Evolutionary conservation across 1,140 invertebrate genomes (phyloP), one percentile per base, ranked within the genome.

Genomic region (Tenebrio molitor): DNA sequence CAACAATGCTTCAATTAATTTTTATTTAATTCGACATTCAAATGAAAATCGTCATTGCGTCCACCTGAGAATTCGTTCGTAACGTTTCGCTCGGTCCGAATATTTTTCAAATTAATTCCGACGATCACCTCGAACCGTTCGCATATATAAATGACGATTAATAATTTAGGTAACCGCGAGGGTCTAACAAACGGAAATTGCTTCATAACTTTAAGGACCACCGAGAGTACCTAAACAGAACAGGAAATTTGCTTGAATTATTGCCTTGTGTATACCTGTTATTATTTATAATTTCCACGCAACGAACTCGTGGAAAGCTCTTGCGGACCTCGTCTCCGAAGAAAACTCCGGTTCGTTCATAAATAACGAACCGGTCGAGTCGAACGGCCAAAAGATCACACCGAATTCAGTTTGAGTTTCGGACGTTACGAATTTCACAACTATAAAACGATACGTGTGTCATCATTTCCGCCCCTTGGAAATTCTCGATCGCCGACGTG

Each of bases 141-240:
- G 10, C 29, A 33, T 10, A 33, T 33, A 33, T 33, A 33, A 33
- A 33, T 33, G 29, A 33, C 29, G 29, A 33, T 33, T 33, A 33
- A 50, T 50, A 50, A 17, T 16, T 50, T 50, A 50, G n/a, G 23
- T 17, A 17, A 50, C 44, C 44, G 17, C 44, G n/a, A 19, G 44
- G 44, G 44, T 50, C 44, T 17, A n/a, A 17, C 10, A 7, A 19
- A 50, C 44, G 44, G 44, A 50, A 50, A 50, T 50, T 50, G 44
- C 44, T 50, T 50, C 44, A 21, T 50, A 50, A 50, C 44, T 50
- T 50, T 50, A 50, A 50, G 44, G 44, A 19, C 44, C 44, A 50
- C 23, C 7, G 44, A 50, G 44, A 50, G 44, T 10, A 33, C 29
- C 29, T 33, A 33, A 33, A 33, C 29, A 33, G 10, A 33, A 33